Evolutionary conservation across 2,113 vertebrate genomes (phyloP), one percentile per base, ranked within the genome.

Genomic region (Brevimyrus niger): DNA sequence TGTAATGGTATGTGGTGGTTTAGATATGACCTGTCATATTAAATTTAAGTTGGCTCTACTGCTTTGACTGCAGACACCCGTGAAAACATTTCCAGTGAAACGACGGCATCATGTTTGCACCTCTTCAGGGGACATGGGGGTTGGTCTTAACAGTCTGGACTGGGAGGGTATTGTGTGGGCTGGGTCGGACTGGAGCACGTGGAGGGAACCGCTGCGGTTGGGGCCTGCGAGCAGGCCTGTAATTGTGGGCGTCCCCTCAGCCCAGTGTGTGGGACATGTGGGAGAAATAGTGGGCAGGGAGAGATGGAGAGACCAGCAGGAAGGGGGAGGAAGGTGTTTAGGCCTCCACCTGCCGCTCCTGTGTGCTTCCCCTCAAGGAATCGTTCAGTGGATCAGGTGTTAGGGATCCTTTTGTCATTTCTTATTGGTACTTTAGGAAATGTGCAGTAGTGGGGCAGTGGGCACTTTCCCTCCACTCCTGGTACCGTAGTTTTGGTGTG

Each of bases 231-330:
- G 55, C 42, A 90, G 58, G 55, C 27, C 87, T 88, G 87, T 88
- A 90, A 90, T 90, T 90, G 87, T 90, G 89, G 87, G 17, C 21
- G 17, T 86, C 76, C 55, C 53, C 21, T 88, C 87, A 19, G 87
- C 51, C 47, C 6, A 73, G 42, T 10, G 53, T 50, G 61, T 58
- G 65, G 46, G 44, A 58, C 58, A 85, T 85, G 53, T 84, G 53
- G 44, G 42, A 21, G 42, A 76, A 58, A 21, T 6, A 44, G 42
- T 19, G 23, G 23, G 87, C 55, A 69, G 44, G 58, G n/a, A 11
- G 17, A 44, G 38, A n/a, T 3, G 53, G 21, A 61, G 10, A 61
- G 51, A 21, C 55, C 55, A 19, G 35, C 27, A 17, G 53, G 17
- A 35, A 88, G 7, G 83, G n/a, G 11, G 23, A 69, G 23, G 23